These are phyloP conservation scores for Poicephalus gulielmi DNA, from an alignment of 2,113 vertebrate species.

Conservation along the genomic window DNA sequence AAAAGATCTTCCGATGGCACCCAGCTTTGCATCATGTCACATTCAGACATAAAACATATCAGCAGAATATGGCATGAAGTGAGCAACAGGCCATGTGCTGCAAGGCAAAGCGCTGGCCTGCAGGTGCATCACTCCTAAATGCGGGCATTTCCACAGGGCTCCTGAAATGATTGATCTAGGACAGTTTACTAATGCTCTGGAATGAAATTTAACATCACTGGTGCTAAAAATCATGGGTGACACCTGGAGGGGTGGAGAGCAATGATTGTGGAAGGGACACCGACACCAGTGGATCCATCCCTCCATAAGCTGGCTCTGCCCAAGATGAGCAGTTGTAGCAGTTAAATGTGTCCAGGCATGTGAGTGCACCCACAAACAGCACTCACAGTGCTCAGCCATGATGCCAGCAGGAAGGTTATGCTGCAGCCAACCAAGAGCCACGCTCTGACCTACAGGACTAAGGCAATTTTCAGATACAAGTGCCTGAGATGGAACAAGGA, in stretches of 20 bases:
- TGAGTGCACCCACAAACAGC: neutral
- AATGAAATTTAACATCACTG: neutral
- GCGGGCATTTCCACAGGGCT: neutral
- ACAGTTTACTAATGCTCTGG: neutral
- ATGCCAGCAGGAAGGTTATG: neutral
- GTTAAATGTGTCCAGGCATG: accelerated
- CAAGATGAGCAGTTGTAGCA: neutral
- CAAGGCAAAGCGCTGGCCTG: neutral
- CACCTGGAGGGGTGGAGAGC: neutral
- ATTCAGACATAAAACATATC: neutral
- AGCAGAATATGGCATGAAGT: accelerated
- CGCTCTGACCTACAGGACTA: neutral
- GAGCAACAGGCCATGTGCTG: accelerated
- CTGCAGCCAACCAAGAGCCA: neutral
- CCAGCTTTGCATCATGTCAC: neutral
- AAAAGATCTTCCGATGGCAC: neutral
- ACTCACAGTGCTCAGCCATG: accelerated
- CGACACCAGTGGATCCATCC: too few relatives aligned
- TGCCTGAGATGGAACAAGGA: accelerated
- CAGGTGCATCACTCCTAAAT: accelerated
- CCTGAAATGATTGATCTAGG: neutral
- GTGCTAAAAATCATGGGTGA: neutral
- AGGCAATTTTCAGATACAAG: accelerated
- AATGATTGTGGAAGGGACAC: neutral
- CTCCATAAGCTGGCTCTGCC: neutral